phyloP scores from a whole-genome alignment of 2,797 vertebrate genomes.

The Streptopelia turtur region DNA sequence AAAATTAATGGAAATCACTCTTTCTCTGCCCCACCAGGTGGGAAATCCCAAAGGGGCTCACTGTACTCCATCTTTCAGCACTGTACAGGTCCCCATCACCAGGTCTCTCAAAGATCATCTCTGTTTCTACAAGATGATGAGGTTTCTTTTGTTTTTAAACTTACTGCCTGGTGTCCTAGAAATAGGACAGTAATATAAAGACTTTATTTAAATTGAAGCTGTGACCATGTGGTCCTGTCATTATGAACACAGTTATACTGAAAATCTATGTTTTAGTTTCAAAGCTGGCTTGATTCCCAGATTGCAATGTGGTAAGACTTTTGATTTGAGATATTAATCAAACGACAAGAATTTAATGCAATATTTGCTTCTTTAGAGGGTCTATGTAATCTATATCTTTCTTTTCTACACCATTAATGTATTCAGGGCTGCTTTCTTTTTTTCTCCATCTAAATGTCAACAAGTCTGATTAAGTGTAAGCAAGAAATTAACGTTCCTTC shows the following conservation, averaged over 20 bases:
- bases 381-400: slow-evolving; percentile 54
- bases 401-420: slow-evolving; percentile 63
- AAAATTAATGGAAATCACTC: neutral
- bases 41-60: neutral
- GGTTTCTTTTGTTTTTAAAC: neutral
- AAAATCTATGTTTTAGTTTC: slow-evolving; percentile 61
- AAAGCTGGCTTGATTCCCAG: slow-evolving; percentile 65
- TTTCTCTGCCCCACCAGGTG: neutral
- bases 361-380: slow-evolving; percentile 37
- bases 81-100: neutral
- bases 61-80: neutral
- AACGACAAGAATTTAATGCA: slow-evolving; percentile 48
- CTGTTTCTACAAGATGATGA: neutral
- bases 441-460: slow-evolving; percentile 54
- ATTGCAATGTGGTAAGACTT: slow-evolving; percentile 61
- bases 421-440: slow-evolving; percentile 35
- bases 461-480: slow-evolving; percentile 64
- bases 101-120: neutral
- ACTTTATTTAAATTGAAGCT: slow-evolving; percentile 49
- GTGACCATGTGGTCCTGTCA: slow-evolving; percentile 47
- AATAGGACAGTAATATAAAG: slow-evolving; percentile 4
- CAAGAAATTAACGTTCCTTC: slow-evolving; percentile 42
- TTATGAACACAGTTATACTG: slow-evolving; percentile 44
- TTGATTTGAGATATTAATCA: slow-evolving; percentile 68
- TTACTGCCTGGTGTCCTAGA: neutral